A percentile compares a stretch with the other conserved stretches of the same genome.
Conservation (phyloP, 2,888 invertebrate species). For the Nesidiocoris tenuis region DNA sequence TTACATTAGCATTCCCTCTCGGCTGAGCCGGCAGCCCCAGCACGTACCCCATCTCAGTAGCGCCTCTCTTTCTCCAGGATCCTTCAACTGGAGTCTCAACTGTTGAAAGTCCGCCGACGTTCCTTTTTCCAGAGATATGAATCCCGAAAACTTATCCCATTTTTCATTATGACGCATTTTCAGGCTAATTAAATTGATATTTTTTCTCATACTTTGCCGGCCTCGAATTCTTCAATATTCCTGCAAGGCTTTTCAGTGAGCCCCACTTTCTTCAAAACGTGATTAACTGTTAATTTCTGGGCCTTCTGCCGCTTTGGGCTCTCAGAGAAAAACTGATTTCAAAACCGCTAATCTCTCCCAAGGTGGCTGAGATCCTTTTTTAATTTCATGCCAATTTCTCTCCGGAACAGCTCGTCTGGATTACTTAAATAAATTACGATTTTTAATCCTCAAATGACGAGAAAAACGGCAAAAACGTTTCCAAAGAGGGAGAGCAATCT, state of each 20-base stretch:
- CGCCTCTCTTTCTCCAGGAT: not conserved
- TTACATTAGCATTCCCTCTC: constrained; percentile 48
- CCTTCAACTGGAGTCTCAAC: not conserved
- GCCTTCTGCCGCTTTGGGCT: not conserved
- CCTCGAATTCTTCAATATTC: no score
- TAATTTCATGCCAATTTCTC: constrained; percentile 36
- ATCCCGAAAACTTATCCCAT: constrained; percentile 47
- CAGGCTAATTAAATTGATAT: constrained; percentile 42
- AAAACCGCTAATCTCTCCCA: constrained; percentile 22
- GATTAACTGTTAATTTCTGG: constrained; percentile 43
- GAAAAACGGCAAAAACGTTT: constrained; percentile 16
- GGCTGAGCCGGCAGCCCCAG: constrained; percentile 5
- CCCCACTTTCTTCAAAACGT: no score
- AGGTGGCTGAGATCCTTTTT: constrained; percentile 26
- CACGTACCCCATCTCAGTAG: not conserved
- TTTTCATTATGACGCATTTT: constrained; percentile 47
- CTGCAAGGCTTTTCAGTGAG: no score
- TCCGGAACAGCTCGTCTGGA: constrained; percentile 26
- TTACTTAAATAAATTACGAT: constrained; percentile 41
- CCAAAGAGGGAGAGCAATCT: not conserved
- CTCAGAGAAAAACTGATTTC: constrained; percentile 31
- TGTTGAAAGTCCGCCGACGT: constrained; percentile 9
- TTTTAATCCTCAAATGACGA: constrained; percentile 35
- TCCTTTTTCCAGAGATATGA: constrained; percentile 40
- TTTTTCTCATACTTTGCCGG: not conserved